Base-by-base conservation (phyloP, 2,888 invertebrate genomes). In the Margaritifera margaritifera region DNA sequence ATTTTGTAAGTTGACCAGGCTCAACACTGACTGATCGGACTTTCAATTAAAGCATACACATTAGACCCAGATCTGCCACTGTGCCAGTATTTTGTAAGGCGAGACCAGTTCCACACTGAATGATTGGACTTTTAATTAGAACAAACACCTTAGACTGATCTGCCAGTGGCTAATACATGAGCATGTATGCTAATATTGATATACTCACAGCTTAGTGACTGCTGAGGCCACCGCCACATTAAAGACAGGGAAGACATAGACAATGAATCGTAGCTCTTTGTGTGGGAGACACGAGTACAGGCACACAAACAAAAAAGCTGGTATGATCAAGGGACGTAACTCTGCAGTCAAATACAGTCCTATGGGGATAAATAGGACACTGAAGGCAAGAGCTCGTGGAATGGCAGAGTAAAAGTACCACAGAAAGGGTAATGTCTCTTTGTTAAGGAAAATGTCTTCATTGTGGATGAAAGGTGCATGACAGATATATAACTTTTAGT, bases 331-430 rank as follows among this genome's bases (percentile, higher is more conserved):
- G 63, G 93, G 92, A 62, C 94, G 91, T 62, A 94, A 92, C 79
- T 96, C 92, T 65, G 92, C 91, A 86, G 97, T 87, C 54, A 89
- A 42, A 54, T 82, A 77, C 11, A 84, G 95, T 79, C 94, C 91
- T 78, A 88, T 52, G 0, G 90, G 89, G n/a, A 91, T 92, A 61
- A 99, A 91, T 15, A 95, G 85, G 31, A 95, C 88, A 31, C 96
- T 96, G 0, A 94, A 92, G 0, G 95, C 95, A 88, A 99, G 92
- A 0, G 96, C 96, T 67, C 99, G 92, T 0, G 99, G 99, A 56
- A 99, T 91, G 0, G 97, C 99, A 0, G 98, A 98, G 90, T 98
- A 98, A 89, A 98, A 98, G 90, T 99, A 99, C 99, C 99, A 99
- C 2, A 96, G 90, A 90, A 97, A 97, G 69, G 99, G 99, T 11